Evolutionary conservation across 2,888 invertebrate genomes (phyloP), one percentile per base, ranked within the genome.

Genomic region (Acrocyrtus sp.): DNA sequence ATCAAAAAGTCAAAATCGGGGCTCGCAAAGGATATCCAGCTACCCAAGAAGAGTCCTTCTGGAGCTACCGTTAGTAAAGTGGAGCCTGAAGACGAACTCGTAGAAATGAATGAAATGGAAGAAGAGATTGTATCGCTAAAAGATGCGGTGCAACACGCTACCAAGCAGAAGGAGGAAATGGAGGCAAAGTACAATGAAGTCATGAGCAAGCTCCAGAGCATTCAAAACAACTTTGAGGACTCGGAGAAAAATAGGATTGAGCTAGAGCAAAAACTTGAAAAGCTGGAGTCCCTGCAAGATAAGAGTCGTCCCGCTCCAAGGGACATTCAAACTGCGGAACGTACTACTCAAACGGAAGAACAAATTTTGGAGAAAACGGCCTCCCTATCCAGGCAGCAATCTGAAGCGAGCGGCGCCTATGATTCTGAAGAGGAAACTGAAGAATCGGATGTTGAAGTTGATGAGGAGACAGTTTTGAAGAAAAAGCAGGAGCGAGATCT

Each of bases 191-290:
- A 65, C 50, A 79, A 79, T 56, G 81, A 80, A 62, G 90, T 91
- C 0, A 90, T 91, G 12, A 92, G 92, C 21, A 75, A 79, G 58
- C 66, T 79, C 26, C 68, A n/a, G n/a, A n/a, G n/a, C n/a, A n/a
- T n/a, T 34, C 5, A 5, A 34, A 12, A 12, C 15, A 63, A 47
- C 1, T 34, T 65, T 5, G 94, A 94, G 83, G 94, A 94, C 82
- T 87, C 91, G 74, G 92, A 90, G 83, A 88, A 91, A 82, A 90
- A 89, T 84, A 93, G 93, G 82, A 88, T 90, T 60, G 88, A 90
- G 81, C 84, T 95, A 74, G 94, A 95, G 83, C 91, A 90, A 84
- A 91, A 90, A 85, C 84, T 93, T 79, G 89, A 90, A 83, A 90
- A 90, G 81, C 88, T 89, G 54, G 83, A 90, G 83, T 86, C 88